These are phyloP conservation scores for Hestina assimilis DNA, from an alignment of 1,140 invertebrate genomes.

Conservation along the genomic window DNA sequence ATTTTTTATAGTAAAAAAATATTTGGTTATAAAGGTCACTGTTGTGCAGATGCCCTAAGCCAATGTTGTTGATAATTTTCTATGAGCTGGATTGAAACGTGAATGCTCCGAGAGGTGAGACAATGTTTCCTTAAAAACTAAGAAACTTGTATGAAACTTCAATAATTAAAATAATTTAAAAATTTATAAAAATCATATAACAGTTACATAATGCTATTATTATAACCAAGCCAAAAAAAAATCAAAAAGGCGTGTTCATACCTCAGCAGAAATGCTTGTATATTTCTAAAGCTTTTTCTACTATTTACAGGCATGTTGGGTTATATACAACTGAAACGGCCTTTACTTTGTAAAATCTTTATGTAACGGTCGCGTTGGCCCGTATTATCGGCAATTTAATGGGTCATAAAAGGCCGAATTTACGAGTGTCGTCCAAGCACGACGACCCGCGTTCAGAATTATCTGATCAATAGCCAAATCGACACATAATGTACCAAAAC, in stretches of 20 bases:
- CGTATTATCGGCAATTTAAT: constrained; percentile 63
- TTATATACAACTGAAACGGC: constrained; percentile 17
- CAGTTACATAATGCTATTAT: too few relatives aligned
- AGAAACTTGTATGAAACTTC: too few relatives aligned
- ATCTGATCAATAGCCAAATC: constrained; percentile 49
- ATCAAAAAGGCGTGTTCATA: background rate
- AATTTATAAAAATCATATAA: too few relatives aligned
- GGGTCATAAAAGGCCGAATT: constrained; percentile 65
- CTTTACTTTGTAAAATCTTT: constrained; percentile 36
- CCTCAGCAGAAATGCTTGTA: background rate
- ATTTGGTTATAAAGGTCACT: too few relatives aligned
- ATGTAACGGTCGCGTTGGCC: constrained; percentile 34
- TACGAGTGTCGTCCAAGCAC: constrained; percentile 46
- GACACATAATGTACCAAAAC: constrained; percentile 15
- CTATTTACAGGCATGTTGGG: constrained; percentile 10
- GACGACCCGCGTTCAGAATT: constrained; percentile 35
- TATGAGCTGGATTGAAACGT: too few relatives aligned
- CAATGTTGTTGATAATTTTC: too few relatives aligned
- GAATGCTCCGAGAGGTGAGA: too few relatives aligned
- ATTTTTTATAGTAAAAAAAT: too few relatives aligned
- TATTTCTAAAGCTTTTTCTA: constrained; percentile 1
- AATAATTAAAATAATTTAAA: too few relatives aligned
- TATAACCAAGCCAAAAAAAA: too few relatives aligned
- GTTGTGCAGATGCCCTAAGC: too few relatives aligned
- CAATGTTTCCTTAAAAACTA: too few relatives aligned